Percentiles rank a stretch among this genome's conserved stretches.
These are phyloP conservation scores for Spicauda simplicius DNA, from an alignment of 2,888 invertebrate genomes.

Conservation along the genomic window DNA sequence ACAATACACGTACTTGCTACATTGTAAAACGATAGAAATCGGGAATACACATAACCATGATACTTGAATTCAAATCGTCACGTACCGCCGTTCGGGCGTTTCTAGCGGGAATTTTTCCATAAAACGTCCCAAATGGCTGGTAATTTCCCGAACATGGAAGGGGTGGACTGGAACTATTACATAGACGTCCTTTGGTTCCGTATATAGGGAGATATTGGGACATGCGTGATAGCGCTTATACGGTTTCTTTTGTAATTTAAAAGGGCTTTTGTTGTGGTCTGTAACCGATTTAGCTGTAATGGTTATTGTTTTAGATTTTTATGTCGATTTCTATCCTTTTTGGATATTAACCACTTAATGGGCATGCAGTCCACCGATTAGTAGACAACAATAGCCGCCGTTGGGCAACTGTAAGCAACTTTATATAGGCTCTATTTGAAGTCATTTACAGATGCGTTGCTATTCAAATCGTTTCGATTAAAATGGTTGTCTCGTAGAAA, in stretches of 20 bases:
- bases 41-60: constrained; percentile 31
- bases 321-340: no score
- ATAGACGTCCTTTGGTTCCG: constrained; percentile 23
- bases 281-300: neutral
- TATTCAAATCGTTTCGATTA: no score
- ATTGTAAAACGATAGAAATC: constrained; percentile 10
- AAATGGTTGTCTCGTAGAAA: no score
- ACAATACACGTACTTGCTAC: neutral
- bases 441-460: no score
- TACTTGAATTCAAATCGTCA: constrained; percentile 45
- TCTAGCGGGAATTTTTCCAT: constrained; percentile 54
- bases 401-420: no score
- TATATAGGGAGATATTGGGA: neutral
- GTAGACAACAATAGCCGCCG: no score
- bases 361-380: no score
- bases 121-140: constrained; percentile 63
- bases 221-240: neutral
- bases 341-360: no score
- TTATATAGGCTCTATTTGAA: no score
- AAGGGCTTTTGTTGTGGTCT: neutral
- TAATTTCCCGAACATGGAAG: constrained; percentile 72
- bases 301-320: no score
- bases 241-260: neutral
- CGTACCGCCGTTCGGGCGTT: constrained; percentile 50
- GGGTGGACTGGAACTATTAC: constrained; percentile 56